Base-by-base conservation (phyloP, 2,797 vertebrate species). In the Rhinella marina region DNA sequence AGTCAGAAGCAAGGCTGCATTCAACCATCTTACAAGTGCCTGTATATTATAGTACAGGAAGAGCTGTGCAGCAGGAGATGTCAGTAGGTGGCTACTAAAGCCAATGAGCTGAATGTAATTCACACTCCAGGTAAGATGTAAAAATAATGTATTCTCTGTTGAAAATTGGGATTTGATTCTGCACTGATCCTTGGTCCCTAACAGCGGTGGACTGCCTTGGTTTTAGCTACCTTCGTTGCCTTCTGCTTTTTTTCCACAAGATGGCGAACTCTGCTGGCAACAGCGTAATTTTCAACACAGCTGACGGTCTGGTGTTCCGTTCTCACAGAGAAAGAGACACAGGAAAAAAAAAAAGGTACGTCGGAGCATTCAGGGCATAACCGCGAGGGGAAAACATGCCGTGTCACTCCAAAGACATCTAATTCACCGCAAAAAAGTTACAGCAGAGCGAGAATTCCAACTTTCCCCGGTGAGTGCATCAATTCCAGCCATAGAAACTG, bases 271-370 rank as follows among this genome's bases (percentile, higher is more conserved):
- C 54, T 17, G 56, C 83, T 85, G 83, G 83, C 83, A 85, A 27
- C 72, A 25, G 83, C 41, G 56, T 48, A 61, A 77, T 85, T 76
- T 85, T 64, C 72, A 64, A 64, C 83, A 59, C 83, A 76, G 83
- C 72, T 85, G 83, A 85, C 83, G 61, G 83, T 85, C 68, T 85
- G 83, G 83, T 62, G 83, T 85, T 85, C 83, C 72, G 83, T 59
- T 85, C 83, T 64, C n/a, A 81, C 59, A 52, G 70, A 76, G 23
- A 75, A 52, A 76, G 50, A 70, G 68, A 76, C 52, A 73, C 68
- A 75, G 70, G 72, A 32, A 82, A 66, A 54, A 54, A 70, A 54
- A 83, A 84, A 72, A 61, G 82, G 82, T 50, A 27, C 56, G n/a
- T 73, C 56, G 62, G n/a, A 21, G 72, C 41, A 25, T 50, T 50